Conservation (phyloP, 2,888 invertebrate species). For the Odontocerum albicorne region DNA sequence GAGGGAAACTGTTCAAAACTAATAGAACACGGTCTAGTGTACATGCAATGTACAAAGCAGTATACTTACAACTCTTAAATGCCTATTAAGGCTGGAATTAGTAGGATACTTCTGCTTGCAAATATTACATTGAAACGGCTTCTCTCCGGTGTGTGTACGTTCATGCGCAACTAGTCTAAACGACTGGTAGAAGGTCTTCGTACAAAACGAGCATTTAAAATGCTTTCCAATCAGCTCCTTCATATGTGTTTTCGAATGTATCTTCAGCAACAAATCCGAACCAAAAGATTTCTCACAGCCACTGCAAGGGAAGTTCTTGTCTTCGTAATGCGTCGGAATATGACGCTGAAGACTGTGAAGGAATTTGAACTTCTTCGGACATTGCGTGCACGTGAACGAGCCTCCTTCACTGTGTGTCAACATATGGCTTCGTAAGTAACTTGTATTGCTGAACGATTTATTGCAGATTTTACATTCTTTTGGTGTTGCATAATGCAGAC, state of each 20-base stretch:
- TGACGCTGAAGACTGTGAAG: conserved; percentile 53
- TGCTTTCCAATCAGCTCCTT: conserved; percentile 45
- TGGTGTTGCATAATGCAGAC: conserved; percentile 39
- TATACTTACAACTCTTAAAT: conserved; percentile 51
- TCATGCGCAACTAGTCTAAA: conserved; percentile 50
- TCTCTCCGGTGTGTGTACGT: conserved; percentile 51
- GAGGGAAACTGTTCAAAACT: no score
- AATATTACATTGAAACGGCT: conserved; percentile 49
- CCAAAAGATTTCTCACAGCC: conserved; percentile 53
- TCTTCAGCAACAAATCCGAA: conserved; percentile 45
- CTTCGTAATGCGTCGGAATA: conserved; percentile 51
- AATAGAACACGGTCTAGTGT: no score
- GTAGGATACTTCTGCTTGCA: conserved; percentile 51
- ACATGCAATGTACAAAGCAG: no score
- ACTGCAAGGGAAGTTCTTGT: conserved; percentile 48
- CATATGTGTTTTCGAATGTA: conserved; percentile 51
- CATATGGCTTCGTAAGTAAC: conserved; percentile 43
- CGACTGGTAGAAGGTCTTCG: conserved; percentile 45
- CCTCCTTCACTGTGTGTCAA: conserved; percentile 41
- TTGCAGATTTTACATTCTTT: conserved; percentile 43
- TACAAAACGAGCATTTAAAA: conserved; percentile 50
- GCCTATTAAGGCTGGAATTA: conserved; percentile 52
- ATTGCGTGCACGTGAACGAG: conserved; percentile 47
- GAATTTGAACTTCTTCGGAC: conserved; percentile 52
- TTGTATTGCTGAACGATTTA: conserved; percentile 25